Conservation (phyloP, 2,797 vertebrate genomes). For the Callimico goeldii region DNA sequence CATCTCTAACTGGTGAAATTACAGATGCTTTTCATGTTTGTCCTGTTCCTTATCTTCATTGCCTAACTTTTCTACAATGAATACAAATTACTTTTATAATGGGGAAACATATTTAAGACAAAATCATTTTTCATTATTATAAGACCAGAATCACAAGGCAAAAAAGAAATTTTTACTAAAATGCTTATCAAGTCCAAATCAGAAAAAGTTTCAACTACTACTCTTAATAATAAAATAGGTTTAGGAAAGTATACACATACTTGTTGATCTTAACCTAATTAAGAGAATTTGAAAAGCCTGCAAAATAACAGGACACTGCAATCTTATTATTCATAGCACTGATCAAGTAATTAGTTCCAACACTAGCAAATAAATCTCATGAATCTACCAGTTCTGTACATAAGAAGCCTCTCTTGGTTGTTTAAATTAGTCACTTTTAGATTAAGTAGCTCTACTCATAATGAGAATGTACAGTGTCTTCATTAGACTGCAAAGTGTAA, state of each 20-base stretch:
- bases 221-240: neutral
- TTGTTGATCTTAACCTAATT: conserved; percentile 69
- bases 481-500: conserved; percentile 30
- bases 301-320: conserved; percentile 49
- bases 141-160: conserved; percentile 22
- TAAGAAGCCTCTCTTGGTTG: conserved; percentile 21
- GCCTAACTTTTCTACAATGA: conserved; percentile 24
- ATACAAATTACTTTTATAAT: conserved; percentile 41
- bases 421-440: conserved; percentile 46
- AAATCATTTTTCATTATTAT: neutral
- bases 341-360: conserved; percentile 69
- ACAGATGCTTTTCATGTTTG: conserved; percentile 1
- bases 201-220: conserved; percentile 35
- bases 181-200: neutral
- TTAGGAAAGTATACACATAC: neutral
- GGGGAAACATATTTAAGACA: neutral
- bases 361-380: conserved; percentile 74
- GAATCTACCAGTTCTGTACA: conserved; percentile 45
- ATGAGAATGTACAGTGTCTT: neutral
- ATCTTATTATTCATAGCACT: conserved; percentile 75
- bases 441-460: conserved; percentile 29
- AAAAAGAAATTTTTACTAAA: conserved; percentile 16
- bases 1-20: conserved; percentile 27
- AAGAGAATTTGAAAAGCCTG: conserved; percentile 68
- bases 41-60: conserved; percentile 15